Base-by-base conservation (phyloP, 2,797 vertebrate species). In the Helicolenus hilgendorfi region DNA sequence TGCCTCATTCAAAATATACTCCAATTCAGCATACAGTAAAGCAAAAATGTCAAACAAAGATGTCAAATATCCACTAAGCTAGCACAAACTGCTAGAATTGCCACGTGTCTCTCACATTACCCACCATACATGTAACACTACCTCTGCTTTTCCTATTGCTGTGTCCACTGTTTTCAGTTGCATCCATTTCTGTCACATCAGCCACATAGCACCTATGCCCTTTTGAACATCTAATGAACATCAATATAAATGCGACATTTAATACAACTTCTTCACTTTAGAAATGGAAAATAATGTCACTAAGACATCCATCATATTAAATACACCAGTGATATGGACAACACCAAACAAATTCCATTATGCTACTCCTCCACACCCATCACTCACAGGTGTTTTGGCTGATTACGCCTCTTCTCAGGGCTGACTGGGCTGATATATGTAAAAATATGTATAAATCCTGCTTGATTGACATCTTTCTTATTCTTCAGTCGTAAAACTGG, bases 181-280 rank as follows among this genome's bases (percentile, higher is more conserved):
- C 38, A 76, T 72, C 58, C 2, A 5, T 72, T 86, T 92, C 74
- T 63, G 56, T 84, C 75, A 81, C 80, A 76, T 91, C 84, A 88
- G 78, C 70, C 69, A 63, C 15, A 74, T n/a, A 45, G 15, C 65
- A 76, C 63, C 73, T 8, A 2, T 14, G 72, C 11, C 35, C 22
- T 58, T 83, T 84, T 24, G 11, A 75, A 20, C 27, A 79, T 33
- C 60, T 31, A 41, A 68, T 11, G 22, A 20, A 49, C 20, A 41
- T 78, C 13, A 33, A 29, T 79, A 60, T 38, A 11, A 71, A 83
- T 88, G 62, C 53, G 15, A 59, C 38, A 59, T 63, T 59, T 2
- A 60, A 35, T 15, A 18, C 1, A 5, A 29, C 10, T 53, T 31
- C 4, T n/a, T 67, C 29, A 38, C 18, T 65, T 60, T 5, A 31